A percentile compares a stretch with the other conserved stretches of the same genome.
These are phyloP conservation scores for Tetramorium simillimum DNA, from an alignment of 1,140 invertebrate species.

Conservation along the genomic window DNA sequence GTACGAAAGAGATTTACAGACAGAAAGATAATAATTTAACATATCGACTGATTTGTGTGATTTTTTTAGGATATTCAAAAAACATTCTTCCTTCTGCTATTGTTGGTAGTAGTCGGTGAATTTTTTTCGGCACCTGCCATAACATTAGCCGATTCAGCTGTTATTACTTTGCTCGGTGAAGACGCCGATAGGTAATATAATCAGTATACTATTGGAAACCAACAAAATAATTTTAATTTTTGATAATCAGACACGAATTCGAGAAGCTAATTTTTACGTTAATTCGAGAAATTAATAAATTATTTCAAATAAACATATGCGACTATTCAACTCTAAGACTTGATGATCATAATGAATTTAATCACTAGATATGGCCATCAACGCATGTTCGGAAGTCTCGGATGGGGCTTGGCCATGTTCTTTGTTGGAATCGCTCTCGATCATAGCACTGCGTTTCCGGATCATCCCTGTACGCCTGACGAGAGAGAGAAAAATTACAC, in stretches of 20 bases:
- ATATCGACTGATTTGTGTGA: not conserved
- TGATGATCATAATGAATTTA: slow-evolving; percentile 9
- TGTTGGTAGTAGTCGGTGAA: slow-evolving; percentile 98
- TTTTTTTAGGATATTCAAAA: slow-evolving; percentile 95
- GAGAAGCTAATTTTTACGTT: not conserved
- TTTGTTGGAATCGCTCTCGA: slow-evolving; percentile 99
- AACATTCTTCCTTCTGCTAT: slow-evolving; percentile 96
- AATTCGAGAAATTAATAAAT: not conserved
- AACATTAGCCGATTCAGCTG: slow-evolving; percentile 97
- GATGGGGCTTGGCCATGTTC: slow-evolving; percentile 99
- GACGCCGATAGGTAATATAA: slow-evolving; percentile 91
- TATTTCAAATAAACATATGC: not conserved
- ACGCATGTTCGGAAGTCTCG: slow-evolving; percentile 99
- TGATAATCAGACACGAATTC: not conserved
- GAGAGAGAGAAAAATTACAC: slow-evolving; percentile 98
- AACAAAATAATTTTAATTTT: not conserved
- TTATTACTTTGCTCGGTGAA: slow-evolving; percentile 95
- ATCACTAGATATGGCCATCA: slow-evolving; percentile 94
- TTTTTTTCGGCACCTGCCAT: slow-evolving; percentile 99
- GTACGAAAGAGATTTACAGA: not conserved
- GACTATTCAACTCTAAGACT: not conserved
- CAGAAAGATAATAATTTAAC: slow-evolving; percentile 14
- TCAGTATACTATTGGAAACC: not conserved
- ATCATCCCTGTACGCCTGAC: slow-evolving; percentile 95
- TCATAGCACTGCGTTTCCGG: slow-evolving; percentile 95